These are phyloP conservation scores for Marmota monax DNA, from an alignment of 2,113 vertebrate genomes.

Conservation along the genomic window DNA sequence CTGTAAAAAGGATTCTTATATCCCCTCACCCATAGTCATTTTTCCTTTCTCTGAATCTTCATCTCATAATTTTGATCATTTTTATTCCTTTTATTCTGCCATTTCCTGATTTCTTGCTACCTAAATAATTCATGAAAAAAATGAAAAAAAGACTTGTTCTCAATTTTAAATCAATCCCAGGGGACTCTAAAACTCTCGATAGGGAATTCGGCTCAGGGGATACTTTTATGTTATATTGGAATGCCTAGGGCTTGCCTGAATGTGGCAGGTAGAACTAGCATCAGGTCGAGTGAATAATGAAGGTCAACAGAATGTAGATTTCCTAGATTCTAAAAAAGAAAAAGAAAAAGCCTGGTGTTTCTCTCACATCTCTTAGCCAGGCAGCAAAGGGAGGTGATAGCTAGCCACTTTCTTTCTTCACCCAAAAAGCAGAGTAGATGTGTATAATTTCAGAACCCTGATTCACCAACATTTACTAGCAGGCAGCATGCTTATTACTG, in stretches of 20 bases:
- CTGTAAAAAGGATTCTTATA: background rate
- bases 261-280: background rate
- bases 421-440: background rate
- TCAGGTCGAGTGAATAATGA: background rate
- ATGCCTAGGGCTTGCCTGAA: background rate
- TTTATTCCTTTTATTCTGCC: conserved; percentile 11
- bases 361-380: background rate
- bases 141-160: conserved; percentile 44
- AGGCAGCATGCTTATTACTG: background rate
- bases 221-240: background rate
- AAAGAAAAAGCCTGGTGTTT: background rate
- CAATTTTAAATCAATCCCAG: background rate
- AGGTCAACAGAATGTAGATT: background rate
- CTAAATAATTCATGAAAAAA: conserved; percentile 63
- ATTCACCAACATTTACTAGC: background rate
- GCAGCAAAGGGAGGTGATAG: background rate
- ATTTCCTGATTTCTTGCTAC: conserved; percentile 34
- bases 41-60: background rate
- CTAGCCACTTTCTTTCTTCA: background rate
- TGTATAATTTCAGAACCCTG: background rate
- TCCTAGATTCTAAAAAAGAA: background rate
- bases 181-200: background rate
- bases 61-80: conserved; percentile 36
- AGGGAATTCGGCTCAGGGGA: background rate
- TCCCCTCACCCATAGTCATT: background rate